Evolutionary conservation across 2,888 invertebrate genomes (phyloP), one percentile per base, ranked within the genome.

Genomic region (Thalpophila matura): DNA sequence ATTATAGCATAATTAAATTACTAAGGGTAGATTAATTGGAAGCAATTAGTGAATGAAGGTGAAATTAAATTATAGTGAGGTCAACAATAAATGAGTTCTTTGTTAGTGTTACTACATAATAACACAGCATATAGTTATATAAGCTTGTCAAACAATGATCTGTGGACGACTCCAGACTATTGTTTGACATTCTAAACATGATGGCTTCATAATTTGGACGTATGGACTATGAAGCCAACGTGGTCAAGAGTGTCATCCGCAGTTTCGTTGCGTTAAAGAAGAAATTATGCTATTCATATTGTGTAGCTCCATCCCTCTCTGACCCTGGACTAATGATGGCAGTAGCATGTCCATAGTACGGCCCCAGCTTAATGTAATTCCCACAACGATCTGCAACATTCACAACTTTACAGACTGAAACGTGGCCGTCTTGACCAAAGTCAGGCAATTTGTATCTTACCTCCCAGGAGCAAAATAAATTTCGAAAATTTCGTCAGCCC

Each of bases 401-500:
- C 37, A 12, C 37, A 61, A 63, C 51, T 58, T 67, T 55, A 51
- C 50, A 56, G 40, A 27, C 40, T 46, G 10, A 38, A 40, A 50
- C 50, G 29, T 42, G 10, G 20, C 35, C n/a, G 22, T 27, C 40
- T 51, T 66, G 56, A 57, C 38, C 45, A 16, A 43, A 47, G 53
- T 50, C 40, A 20, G 14, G 37, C 46, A 66, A 72, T 70, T 61
- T 74, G 37, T 68, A 56, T 63, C 29, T 49, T 16, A 53, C 4
- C 27, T 59, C 50, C 58, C 75, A 37, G n/a, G 68, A 72, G 74
- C n/a, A 47, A 40, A 61, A 60, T 38, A 67, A 67, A 71, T 64
- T 67, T 67, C 12, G 5, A 57, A 72, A 63, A 56, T 60, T 64
- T 45, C n/a, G 7, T 45, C 18, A 22, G 9, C 16, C 5, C 60